Evolutionary conservation across 2,888 invertebrate species (phyloP), one percentile per base, ranked within the genome.

Genomic region (Amitus sp.): DNA sequence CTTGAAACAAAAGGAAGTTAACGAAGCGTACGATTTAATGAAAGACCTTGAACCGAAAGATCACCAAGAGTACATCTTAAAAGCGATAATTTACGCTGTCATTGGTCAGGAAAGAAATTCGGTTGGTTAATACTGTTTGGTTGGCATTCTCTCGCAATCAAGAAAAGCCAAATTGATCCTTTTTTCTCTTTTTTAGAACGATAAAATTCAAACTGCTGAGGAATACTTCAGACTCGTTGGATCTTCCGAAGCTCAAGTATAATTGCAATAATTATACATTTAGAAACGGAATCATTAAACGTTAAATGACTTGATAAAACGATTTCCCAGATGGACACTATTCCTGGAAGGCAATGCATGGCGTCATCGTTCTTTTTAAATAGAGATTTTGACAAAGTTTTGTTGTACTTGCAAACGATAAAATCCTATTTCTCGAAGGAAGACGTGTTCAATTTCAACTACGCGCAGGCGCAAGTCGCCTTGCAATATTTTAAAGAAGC

Each of bases 271-370:
- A n/a, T n/a, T n/a, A n/a, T n/a, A n/a, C n/a, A n/a, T n/a, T n/a
- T n/a, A n/a, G n/a, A n/a, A n/a, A n/a, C n/a, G n/a, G n/a, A n/a
- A n/a, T n/a, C n/a, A n/a, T n/a, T n/a, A n/a, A n/a, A n/a, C n/a
- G n/a, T n/a, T n/a, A n/a, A n/a, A n/a, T n/a, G n/a, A n/a, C n/a
- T n/a, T n/a, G n/a, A n/a, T n/a, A n/a, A n/a, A n/a, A n/a, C n/a
- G n/a, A n/a, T n/a, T n/a, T n/a, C n/a, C 17, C 98, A 99, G 84
- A 96, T 97, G 79, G 98, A 99, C 82, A 99, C 98, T 0, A 98
- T 99, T 74, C 93, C 93, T 0, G 95, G 99, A 0, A 86, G 99
- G 20, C 97, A 99, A 82, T 96, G 98, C 80, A 98, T 99, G 98
- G 96, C 98, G 0, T 96, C 98, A 0, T 95, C 95, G 2, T 96